Evolutionary conservation across 1,140 invertebrate genomes (phyloP).

Genomic region (Portunus trituberculatus): DNA sequence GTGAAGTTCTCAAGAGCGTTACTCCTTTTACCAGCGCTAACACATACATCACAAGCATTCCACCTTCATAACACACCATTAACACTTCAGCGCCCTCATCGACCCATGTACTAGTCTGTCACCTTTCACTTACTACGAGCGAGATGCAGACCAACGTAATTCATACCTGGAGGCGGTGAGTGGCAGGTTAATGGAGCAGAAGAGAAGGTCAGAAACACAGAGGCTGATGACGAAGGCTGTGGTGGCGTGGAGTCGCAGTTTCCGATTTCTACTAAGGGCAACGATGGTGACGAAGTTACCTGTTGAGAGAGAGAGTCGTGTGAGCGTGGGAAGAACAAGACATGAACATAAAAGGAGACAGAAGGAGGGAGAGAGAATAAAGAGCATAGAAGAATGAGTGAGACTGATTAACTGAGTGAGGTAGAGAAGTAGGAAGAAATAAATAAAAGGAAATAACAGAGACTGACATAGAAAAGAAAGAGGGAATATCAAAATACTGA

Average conservation of each 20-base stretch:
- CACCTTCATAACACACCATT: no score
- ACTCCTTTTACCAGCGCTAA: no score
- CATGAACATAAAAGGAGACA: neutral
- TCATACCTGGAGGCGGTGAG: constrained; percentile 85
- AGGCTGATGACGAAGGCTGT: constrained; percentile 93
- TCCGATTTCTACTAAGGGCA: constrained; percentile 87
- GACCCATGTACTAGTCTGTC: no score
- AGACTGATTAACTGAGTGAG: no score
- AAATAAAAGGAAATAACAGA: neutral
- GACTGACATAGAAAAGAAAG: neutral
- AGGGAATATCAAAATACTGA: no score
- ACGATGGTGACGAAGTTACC: constrained; percentile 91
- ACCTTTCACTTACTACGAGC: no score
- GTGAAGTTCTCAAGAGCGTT: no score
- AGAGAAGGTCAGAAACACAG: constrained; percentile 91
- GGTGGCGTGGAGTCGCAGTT: constrained; percentile 89
- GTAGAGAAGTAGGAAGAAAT: no score
- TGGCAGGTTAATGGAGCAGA: constrained; percentile 91
- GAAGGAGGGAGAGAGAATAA: no score
- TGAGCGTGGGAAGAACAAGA: neutral
- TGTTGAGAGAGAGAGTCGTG: constrained; percentile 80
- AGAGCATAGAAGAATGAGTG: no score
- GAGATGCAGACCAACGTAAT: constrained; percentile 62
- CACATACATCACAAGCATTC: no score
- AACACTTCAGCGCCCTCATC: no score